Percentiles rank a stretch among this genome's conserved stretches.
These are phyloP conservation scores for Epirrhoe alternata DNA, from an alignment of 2,888 invertebrate genomes.

Conservation along the genomic window DNA sequence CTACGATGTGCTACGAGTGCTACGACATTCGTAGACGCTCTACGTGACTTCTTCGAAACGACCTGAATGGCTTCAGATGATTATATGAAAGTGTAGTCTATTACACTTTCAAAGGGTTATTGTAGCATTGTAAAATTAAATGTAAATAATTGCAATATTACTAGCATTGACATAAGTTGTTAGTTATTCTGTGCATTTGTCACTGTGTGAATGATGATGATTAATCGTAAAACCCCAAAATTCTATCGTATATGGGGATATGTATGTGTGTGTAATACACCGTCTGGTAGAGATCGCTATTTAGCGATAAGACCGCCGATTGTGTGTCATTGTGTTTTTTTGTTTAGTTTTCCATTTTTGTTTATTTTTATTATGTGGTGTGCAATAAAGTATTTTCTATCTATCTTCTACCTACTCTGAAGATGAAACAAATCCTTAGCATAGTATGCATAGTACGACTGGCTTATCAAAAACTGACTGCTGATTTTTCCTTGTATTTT, in stretches of 20 bases:
- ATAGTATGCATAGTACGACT: not conserved
- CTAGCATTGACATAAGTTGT: not conserved
- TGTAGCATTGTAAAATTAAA: not conserved
- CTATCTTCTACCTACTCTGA: no score
- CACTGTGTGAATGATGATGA: no score
- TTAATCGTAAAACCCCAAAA: no score
- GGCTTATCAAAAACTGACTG: not conserved
- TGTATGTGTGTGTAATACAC: no score
- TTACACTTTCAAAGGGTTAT: not conserved
- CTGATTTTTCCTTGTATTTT: not conserved
- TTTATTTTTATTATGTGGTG: no score
- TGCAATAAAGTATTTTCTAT: no score
- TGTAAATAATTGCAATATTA: not conserved
- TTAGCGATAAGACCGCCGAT: no score
- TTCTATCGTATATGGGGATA: no score
- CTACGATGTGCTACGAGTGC: slow-evolving; percentile 28
- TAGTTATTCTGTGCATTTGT: no score
- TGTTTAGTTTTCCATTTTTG: no score
- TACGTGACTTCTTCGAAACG: slow-evolving; percentile 23
- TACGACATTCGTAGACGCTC: slow-evolving; percentile 31
- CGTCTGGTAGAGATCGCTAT: no score
- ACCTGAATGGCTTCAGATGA: not conserved
- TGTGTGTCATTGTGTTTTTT: no score
- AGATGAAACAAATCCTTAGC: not conserved
- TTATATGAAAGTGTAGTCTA: not conserved